phyloP scores from a whole-genome alignment of 1,140 invertebrate species.

The Elymnias hypermnestra region DNA sequence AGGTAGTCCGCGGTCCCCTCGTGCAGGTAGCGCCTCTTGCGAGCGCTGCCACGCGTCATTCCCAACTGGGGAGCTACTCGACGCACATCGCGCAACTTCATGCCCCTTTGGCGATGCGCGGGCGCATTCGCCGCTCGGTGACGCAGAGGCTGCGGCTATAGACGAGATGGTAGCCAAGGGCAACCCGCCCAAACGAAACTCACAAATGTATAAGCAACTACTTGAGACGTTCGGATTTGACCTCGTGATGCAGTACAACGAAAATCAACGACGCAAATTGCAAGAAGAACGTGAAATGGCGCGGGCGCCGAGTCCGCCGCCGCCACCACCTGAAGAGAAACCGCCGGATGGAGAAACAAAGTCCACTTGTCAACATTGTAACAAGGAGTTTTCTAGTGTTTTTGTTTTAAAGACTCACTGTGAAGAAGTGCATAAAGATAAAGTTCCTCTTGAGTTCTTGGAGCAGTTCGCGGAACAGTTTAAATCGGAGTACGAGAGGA shows the following conservation, averaged over 20 bases:
- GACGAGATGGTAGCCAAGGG: slow-evolving; percentile 73
- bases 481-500: slow-evolving; percentile 90
- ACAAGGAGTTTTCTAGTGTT: slow-evolving; percentile 95
- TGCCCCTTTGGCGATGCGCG: slow-evolving; percentile 85
- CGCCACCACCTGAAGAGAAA: slow-evolving; percentile 78
- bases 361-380: slow-evolving; percentile 92
- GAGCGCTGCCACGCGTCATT: slow-evolving; percentile 87
- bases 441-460: slow-evolving; percentile 91
- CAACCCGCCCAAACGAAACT: slow-evolving; percentile 80
- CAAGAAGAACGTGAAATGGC: slow-evolving; percentile 74
- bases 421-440: slow-evolving; percentile 94
- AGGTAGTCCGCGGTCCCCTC: slow-evolving; percentile 75
- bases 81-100: slow-evolving; percentile 88
- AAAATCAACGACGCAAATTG: slow-evolving; percentile 87
- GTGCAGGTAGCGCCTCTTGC: slow-evolving; percentile 78
- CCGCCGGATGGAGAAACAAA: slow-evolving; percentile 79
- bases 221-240: slow-evolving; percentile 96
- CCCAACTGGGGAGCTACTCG: slow-evolving; percentile 86
- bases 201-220: slow-evolving; percentile 93
- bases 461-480: slow-evolving; percentile 95
- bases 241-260: slow-evolving; percentile 97
- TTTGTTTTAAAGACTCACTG: slow-evolving; percentile 97
- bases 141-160: slow-evolving; percentile 70
- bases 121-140: slow-evolving; percentile 73
- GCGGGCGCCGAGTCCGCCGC: slow-evolving; percentile 76